Evolutionary conservation across 2,888 invertebrate genomes (phyloP).

Genomic region (Ectemnius cavifrons): DNA sequence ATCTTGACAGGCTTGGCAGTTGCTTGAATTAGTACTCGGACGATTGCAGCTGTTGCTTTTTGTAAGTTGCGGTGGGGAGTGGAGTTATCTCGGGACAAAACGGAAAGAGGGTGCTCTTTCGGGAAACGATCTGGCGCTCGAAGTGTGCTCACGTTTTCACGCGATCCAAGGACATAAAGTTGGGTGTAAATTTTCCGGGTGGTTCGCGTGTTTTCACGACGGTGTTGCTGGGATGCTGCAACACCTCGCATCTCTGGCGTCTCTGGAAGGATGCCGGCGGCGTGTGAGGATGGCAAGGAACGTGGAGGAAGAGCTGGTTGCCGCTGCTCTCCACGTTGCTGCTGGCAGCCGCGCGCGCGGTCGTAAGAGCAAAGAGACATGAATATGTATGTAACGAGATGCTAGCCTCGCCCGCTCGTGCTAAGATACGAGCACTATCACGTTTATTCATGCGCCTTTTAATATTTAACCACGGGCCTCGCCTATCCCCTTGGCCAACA

Average conservation of each 20-base stretch:
- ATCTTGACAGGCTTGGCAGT: background rate
- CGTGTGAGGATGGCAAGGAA: conserved; percentile 15
- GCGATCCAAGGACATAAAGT: conserved; percentile 49
- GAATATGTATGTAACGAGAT: conserved; percentile 66
- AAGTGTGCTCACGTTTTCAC: conserved; percentile 24
- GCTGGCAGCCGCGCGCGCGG: conserved; percentile 7
- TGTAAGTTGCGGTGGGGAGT: conserved; percentile 13
- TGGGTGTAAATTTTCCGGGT: conserved; percentile 52
- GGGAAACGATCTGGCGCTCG: background rate
- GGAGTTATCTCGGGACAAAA: background rate
- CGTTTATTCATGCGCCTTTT: conserved; percentile 73
- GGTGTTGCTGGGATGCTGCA: conserved; percentile 12
- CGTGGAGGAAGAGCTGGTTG: conserved; percentile 36
- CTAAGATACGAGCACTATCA: conserved; percentile 68
- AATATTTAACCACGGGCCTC: conserved; percentile 73
- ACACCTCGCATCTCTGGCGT: conserved; percentile 43
- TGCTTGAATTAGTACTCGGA: conserved; percentile 14
- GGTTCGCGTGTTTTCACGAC: conserved; percentile 54
- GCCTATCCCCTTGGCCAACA: conserved; percentile 57
- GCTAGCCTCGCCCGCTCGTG: conserved; percentile 49
- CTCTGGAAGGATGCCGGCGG: conserved; percentile 17
- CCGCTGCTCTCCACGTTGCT: conserved; percentile 14
- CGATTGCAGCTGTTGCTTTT: conserved; percentile 37
- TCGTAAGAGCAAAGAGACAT: conserved; percentile 59
- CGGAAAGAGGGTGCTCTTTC: background rate